Evolutionary conservation across 2,888 invertebrate genomes (phyloP).

Genomic region (Epirrhoe alternata): DNA sequence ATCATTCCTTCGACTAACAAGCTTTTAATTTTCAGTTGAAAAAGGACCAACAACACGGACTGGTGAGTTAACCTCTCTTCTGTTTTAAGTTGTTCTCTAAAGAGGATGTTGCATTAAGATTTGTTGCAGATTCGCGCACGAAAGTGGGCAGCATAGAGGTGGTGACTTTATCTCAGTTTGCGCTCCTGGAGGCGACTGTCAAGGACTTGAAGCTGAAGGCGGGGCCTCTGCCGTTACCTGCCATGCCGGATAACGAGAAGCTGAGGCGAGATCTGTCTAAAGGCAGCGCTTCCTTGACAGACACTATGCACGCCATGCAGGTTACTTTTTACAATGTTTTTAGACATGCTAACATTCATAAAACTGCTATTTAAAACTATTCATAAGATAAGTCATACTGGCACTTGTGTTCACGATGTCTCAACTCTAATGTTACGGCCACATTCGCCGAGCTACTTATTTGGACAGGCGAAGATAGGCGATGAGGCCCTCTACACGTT

Average conservation of each 20-base stretch:
- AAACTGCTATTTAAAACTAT: no score
- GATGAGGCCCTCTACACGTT: no score
- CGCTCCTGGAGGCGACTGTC: slow-evolving; percentile 56
- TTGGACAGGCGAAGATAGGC: no score
- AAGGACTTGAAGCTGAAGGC: slow-evolving; percentile 49
- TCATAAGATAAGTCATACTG: no score
- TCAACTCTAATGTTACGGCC: no score
- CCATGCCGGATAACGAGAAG: slow-evolving; percentile 63
- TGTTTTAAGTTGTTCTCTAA: neutral
- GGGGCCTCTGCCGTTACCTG: slow-evolving; percentile 55
- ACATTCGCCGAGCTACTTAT: no score
- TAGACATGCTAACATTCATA: no score
- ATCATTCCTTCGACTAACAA: neutral
- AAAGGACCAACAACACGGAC: slow-evolving; percentile 52
- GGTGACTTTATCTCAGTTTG: slow-evolving; percentile 69
- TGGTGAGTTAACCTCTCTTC: slow-evolving; percentile 44
- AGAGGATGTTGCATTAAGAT: neutral
- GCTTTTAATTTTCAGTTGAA: slow-evolving; percentile 57
- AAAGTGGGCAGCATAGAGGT: slow-evolving; percentile 67
- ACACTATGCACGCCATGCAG: slow-evolving; percentile 75
- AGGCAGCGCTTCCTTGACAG: slow-evolving; percentile 69
- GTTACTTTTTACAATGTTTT: slow-evolving; percentile 43
- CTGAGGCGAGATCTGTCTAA: slow-evolving; percentile 58
- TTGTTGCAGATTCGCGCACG: slow-evolving; percentile 39
- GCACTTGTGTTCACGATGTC: no score